Evolutionary conservation across 2,113 vertebrate species (phyloP).

Genomic region (Corvus cornix): DNA sequence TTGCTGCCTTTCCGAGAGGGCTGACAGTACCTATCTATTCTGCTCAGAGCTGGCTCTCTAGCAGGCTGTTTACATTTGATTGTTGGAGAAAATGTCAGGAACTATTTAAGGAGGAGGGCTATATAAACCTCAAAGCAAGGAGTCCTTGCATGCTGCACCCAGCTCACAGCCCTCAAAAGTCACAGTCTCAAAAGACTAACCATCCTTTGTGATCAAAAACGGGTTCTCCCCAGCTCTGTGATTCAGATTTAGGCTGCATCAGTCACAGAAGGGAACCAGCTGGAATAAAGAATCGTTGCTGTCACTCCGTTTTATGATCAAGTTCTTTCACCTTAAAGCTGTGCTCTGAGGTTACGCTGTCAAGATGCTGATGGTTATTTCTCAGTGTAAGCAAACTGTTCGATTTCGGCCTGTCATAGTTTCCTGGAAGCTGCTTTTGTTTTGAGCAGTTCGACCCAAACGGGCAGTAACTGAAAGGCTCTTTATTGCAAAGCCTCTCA

Average conservation of each 20-base stretch:
- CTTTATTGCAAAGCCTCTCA: constrained; percentile 45
- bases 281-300: not conserved
- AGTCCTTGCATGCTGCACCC: constrained; percentile 9
- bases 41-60: constrained; percentile 31
- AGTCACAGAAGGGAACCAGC: constrained; percentile 19
- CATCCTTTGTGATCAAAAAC: constrained; percentile 29
- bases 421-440: constrained; percentile 62
- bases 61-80: constrained; percentile 27
- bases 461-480: constrained; percentile 57
- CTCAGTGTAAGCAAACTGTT: constrained; percentile 9
- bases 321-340: constrained; percentile 46
- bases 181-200: constrained; percentile 50
- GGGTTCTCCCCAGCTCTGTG: constrained; percentile 40
- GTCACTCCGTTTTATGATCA: constrained; percentile 39
- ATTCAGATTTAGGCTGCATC: constrained; percentile 54
- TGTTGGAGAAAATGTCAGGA: constrained; percentile 50
- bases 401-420: not conserved
- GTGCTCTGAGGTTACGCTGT: not conserved
- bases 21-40: constrained; percentile 60
- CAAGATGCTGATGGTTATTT: constrained; percentile 14
- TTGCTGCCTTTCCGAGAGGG: constrained; percentile 34
- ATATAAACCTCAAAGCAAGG: constrained; percentile 60
- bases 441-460: constrained; percentile 24
- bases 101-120: constrained; percentile 43
- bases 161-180: constrained; percentile 42